Evolutionary conservation across 2,888 invertebrate genomes (phyloP).

Genomic region (Rhimphoctona megacephalus): DNA sequence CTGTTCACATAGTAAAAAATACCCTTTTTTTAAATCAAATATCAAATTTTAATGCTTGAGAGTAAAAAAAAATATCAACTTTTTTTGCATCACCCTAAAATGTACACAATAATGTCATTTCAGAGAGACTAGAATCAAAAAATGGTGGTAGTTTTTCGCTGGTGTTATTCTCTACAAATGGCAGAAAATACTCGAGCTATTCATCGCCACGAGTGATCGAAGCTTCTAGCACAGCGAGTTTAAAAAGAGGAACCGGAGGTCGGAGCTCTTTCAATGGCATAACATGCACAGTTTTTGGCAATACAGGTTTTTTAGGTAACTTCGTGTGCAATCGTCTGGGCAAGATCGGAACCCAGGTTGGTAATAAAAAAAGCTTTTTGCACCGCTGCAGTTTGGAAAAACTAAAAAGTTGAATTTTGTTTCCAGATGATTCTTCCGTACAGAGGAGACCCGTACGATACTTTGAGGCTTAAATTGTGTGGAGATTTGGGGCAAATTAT

Average conservation of each 20-base stretch:
- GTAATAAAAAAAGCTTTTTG: not conserved
- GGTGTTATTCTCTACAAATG: not conserved
- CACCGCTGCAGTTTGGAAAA: not conserved
- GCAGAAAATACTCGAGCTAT: conserved; percentile 70
- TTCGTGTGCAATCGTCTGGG: conserved; percentile 96
- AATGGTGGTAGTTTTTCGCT: not conserved
- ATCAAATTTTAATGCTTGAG: not conserved
- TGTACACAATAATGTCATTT: not conserved
- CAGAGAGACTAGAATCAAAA: conserved; percentile 6
- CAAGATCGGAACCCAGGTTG: conserved; percentile 91
- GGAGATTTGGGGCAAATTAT: conserved; percentile 98
- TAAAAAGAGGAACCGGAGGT: conserved; percentile 95
- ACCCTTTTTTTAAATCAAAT: too few relatives aligned
- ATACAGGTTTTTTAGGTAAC: conserved; percentile 95
- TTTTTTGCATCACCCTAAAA: not conserved
- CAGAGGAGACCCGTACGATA: conserved; percentile 93
- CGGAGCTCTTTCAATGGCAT: conserved; percentile 98
- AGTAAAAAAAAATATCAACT: not conserved
- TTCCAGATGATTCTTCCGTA: conserved; percentile 96
- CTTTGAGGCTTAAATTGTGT: conserved; percentile 91
- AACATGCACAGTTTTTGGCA: conserved; percentile 99
- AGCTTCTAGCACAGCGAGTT: conserved; percentile 85
- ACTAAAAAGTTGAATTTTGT: not conserved
- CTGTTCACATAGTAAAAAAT: too few relatives aligned
- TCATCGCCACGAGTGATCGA: conserved; percentile 76